Evolutionary conservation across 2,797 vertebrate genomes (phyloP).

Genomic region (Hylomyscus alleni): DNA sequence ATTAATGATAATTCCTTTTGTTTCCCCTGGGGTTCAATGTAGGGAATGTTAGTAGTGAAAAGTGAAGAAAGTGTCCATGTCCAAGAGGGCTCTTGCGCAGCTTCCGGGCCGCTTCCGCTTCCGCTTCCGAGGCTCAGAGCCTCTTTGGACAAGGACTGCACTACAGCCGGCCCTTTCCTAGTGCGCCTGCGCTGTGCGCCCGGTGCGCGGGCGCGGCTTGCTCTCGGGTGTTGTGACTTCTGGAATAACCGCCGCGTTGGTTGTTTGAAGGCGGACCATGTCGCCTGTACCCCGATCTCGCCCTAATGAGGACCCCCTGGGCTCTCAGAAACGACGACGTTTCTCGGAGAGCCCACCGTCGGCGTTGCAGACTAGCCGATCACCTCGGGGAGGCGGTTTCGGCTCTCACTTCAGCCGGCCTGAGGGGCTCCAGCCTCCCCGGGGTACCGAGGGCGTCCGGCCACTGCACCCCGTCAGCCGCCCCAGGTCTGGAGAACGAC

Average conservation of each 20-base stretch:
- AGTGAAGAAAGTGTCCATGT: not conserved
- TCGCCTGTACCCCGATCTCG: not conserved
- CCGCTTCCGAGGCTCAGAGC: not conserved
- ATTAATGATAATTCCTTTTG: not conserved
- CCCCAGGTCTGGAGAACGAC: not conserved
- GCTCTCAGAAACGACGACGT: not conserved
- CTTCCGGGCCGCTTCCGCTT: not conserved
- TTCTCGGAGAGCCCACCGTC: not conserved
- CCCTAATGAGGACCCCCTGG: not conserved
- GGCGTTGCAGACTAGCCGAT: not conserved
- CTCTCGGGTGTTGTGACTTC: not conserved
- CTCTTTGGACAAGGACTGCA: fast-evolving
- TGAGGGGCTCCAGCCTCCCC: not conserved
- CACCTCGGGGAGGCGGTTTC: not conserved
- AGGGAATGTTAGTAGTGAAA: not conserved
- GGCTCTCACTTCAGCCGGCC: not conserved
- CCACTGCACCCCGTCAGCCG: fast-evolving
- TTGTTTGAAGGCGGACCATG: not conserved
- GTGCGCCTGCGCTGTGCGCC: not conserved
- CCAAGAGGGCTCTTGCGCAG: not conserved
- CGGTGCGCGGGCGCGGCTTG: not conserved
- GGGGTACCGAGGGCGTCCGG: not conserved
- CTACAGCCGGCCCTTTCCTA: too few species aligned
- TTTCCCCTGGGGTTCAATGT: not conserved
- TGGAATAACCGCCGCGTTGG: fast-evolving